Base-by-base conservation (phyloP, 2,113 vertebrate species). In the Cairina moschata region DNA sequence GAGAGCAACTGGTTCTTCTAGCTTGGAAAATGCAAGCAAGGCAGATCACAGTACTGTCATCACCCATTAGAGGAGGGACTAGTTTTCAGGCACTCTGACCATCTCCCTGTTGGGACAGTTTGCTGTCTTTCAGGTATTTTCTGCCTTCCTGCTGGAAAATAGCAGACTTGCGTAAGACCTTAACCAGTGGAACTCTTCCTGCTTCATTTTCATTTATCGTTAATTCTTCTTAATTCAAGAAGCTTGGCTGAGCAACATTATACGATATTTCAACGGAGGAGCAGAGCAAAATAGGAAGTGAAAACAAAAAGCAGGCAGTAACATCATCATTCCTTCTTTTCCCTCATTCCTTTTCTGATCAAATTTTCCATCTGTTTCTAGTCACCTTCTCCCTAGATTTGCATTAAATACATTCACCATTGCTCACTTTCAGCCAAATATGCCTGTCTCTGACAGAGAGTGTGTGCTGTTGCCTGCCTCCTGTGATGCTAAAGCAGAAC, bases 341-440 rank as follows among this genome's bases (percentile, higher is more conserved):
- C 74, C 60, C 38, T 92, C 65, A n/a, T 29, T 75, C 25, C 17
- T 85, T 55, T 84, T 82, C 79, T 79, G 73, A 83, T 75, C 42
- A 62, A 68, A 54, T 89, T 87, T 91, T 92, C 69, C 74, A 76
- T 78, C 71, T 91, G 73, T 42, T 90, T 82, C 77, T 83, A 60
- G 46, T 55, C 13, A 6, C 50, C 40, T 76, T n/a, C 48, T 15
- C 17, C 46, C 69, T 73, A 67, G 22, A 54, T 67, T 84, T 83
- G 29, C 79, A 69, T 81, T 83, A 79, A 82, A 54, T 87, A 34
- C 58, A 69, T 79, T 87, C 62, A 79, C 17, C 34, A 36, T 29
- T 76, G 81, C 56, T 88, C 69, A 72, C 38, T 88, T 94, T 72
- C 79, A 94, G 85, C 16, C 76, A 91, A 80, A 82, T 60, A n/a